Conservation (phyloP, 2,888 invertebrate species). For the Troglohyphantes excavatus region DNA sequence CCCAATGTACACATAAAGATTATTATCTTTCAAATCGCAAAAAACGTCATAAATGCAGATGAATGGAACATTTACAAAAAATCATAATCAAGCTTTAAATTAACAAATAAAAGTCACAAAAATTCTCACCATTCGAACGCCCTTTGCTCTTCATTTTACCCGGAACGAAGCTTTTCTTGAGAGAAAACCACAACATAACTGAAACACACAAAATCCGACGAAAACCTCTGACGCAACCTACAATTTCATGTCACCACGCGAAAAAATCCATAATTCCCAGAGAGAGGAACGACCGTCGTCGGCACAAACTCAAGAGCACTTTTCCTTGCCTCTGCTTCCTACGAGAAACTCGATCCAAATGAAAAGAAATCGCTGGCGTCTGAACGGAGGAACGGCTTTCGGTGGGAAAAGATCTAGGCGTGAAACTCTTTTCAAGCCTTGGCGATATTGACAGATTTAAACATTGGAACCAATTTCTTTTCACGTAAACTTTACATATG, state of each 20-base stretch:
- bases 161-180: constrained; percentile 13
- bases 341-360: constrained; percentile 5
- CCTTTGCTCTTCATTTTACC: constrained; percentile 52
- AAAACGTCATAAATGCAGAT: too few relatives aligned
- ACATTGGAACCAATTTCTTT: too few relatives aligned
- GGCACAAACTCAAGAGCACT: background rate
- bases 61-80: too few relatives aligned
- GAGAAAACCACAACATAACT: constrained; percentile 47
- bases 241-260: background rate
- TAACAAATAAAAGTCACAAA: background rate
- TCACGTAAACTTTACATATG: too few relatives aligned
- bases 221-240: background rate
- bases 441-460: too few relatives aligned
- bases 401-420: too few relatives aligned
- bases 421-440: too few relatives aligned
- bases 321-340: constrained; percentile 37
- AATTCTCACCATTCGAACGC: constrained; percentile 26
- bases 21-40: too few relatives aligned
- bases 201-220: constrained; percentile 11
- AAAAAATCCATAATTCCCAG: constrained; percentile 15
- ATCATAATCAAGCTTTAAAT: too few relatives aligned
- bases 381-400: too few relatives aligned
- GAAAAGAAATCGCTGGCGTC: constrained; percentile 3
- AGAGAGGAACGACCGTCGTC: constrained; percentile 46
- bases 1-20: too few relatives aligned